Conservation (phyloP, 2,797 vertebrate genomes). For the Craterocephalus amniculus region DNA sequence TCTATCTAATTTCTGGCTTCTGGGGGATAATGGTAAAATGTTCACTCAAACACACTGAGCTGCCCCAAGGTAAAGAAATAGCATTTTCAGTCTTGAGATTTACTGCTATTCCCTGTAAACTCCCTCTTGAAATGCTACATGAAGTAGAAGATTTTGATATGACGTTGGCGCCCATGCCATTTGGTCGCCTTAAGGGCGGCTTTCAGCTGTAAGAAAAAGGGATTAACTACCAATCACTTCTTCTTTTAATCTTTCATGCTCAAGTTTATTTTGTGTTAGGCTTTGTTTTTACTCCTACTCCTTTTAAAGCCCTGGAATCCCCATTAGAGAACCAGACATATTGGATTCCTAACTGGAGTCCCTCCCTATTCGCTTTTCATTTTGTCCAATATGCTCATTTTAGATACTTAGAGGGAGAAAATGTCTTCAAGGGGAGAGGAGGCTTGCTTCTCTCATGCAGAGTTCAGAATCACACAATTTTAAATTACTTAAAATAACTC, state of each 20-base stretch:
- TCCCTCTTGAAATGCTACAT: conserved; percentile 41
- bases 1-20: conserved; percentile 52
- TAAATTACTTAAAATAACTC: conserved; percentile 67
- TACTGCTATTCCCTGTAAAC: conserved; percentile 37
- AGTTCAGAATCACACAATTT: conserved; percentile 52
- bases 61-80: conserved; percentile 49
- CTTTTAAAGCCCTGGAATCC: conserved; percentile 73
- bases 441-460: conserved; percentile 55
- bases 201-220: conserved; percentile 62
- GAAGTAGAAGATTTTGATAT: conserved; percentile 41
- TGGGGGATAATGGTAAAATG: conserved; percentile 43
- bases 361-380: conserved; percentile 6
- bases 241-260: conserved; percentile 69
- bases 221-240: conserved; percentile 67
- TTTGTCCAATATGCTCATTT: conserved; percentile 2
- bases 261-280: conserved; percentile 71
- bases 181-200: conserved; percentile 61
- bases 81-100: conserved; percentile 38
- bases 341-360: conserved; percentile 52
- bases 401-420: conserved; percentile 53
- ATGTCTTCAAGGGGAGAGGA: conserved; percentile 37
- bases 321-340: conserved; percentile 68
- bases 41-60: conserved; percentile 44
- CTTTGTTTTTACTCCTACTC: conserved; percentile 75
- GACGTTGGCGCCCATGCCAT: conserved; percentile 35